Evolutionary conservation across 2,113 vertebrate genomes (phyloP), one percentile per base, ranked within the genome.

Genomic region (Melozone crissalis): DNA sequence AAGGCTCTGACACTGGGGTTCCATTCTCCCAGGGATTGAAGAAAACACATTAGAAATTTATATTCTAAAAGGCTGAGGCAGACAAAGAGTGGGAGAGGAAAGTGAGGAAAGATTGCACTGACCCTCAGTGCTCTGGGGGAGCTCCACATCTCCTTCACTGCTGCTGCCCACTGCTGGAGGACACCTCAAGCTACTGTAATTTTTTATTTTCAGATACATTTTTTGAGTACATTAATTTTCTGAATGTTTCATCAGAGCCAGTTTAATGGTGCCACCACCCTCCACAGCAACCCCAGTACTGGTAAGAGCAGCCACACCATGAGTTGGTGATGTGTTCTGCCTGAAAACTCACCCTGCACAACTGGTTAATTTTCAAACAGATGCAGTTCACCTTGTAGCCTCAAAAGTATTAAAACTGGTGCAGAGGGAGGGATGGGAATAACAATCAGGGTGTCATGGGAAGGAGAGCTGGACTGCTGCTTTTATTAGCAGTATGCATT

Each of bases 301-400:
- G 75, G 21, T 13, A 20, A 1, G 2, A 41, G 80, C 18, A 57
- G 41, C 51, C 46, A 78, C 46, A 43, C 61, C 21, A 33, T 9
- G 13, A 55, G 18, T 10, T 31, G 46, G 39, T 10, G 28, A 80
- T 59, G 20, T 68, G 17, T 55, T 63, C 81, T 72, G 77, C 28
- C 68, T 84, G 44, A 41, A 55, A 73, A 37, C 33, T 73, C 65
- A 54, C 24, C 11, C 54, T 20, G 35, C 54, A 68, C 55, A 91
- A 63, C 31, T 11, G 33, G 58, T 55, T 95, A 52, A 84, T 87
- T 92, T 87, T 92, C 89, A 89, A 46, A 87, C 55, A 37, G 62
- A 55, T 57, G 18, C 62, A 39, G 33, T 49, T 92, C 57, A 82
- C 66, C 71, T 62, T 11, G 61, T 17, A 75, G 43, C 52, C 79